Base-by-base conservation (phyloP, 2,797 vertebrate species). In the Artibeus lituratus region DNA sequence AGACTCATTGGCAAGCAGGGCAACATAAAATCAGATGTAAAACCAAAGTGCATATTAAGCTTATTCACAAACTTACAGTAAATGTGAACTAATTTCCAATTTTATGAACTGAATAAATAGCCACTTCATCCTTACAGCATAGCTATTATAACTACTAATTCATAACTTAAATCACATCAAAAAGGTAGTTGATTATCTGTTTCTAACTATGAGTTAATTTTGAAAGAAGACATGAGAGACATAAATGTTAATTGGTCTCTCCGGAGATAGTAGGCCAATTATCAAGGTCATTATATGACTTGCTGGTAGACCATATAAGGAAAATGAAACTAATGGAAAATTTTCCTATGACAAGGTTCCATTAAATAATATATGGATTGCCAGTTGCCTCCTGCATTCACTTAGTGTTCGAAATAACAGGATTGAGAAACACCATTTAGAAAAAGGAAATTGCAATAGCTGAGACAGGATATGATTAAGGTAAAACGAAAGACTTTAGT, bases 401-500 rank as follows among this genome's bases (percentile, higher is more conserved):
- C 74, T 96, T 92, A 95, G 49, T 73, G 59, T 92, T 87, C 85
- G 70, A 96, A 97, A 92, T 83, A 83, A 95, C 76, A 97, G 35
- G 44, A 90, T 19, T 53, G 62, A 97, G 51, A 62, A 92, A 77
- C 94, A 84, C 39, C 85, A 89, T 96, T 55, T 65, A 65, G 91
- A 95, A 94, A 88, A 89, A 86, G 94, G 94, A 97, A 97, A 97
- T 94, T 94, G 67, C 78, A 81, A 67, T 93, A 11, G 32, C 76
- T 92, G 24, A 96, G 78, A 74, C 76, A 97, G 96, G 97, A 98
- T 97, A 81, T 95, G 67, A 96, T 97, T 96, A 93, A 94, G 47
- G 37, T 89, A 85, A 85, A 96, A 95, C 89, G 72, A 81, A 94
- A 39, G 39, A 92, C 72, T 97, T 97, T 91, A 95, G 57, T 81